Evolutionary conservation across 2,113 vertebrate genomes (phyloP).

Genomic region (Dipodomys ordii): DNA sequence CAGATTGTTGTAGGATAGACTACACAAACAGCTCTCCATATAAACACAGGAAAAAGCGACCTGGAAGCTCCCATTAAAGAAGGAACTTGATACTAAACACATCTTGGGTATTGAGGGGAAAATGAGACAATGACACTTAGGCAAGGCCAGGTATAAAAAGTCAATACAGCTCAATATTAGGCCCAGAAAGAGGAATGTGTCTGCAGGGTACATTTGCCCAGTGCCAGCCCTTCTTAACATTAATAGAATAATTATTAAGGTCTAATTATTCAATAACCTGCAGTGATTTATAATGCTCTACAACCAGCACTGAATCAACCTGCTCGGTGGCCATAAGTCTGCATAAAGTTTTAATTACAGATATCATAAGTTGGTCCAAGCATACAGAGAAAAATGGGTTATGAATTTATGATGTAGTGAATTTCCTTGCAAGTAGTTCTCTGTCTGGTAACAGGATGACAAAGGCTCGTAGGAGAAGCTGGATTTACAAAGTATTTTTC

Average conservation of each 20-base stretch:
- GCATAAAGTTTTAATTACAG: conserved; percentile 81
- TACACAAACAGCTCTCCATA: not conserved
- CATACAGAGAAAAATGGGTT: conserved; percentile 82
- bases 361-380: conserved; percentile 77
- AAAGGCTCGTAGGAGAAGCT: conserved; percentile 12
- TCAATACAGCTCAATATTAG: not conserved
- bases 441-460: conserved; percentile 15
- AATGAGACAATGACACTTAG: not conserved
- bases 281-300: conserved; percentile 74
- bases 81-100: conserved; percentile 6
- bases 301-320: conserved; percentile 76
- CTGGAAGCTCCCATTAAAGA: not conserved
- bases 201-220: not conserved
- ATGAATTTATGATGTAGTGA: conserved; percentile 76
- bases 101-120: too few species aligned
- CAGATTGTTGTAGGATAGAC: not conserved
- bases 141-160: not conserved
- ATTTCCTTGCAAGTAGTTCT: conserved; percentile 52
- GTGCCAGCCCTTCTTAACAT: not conserved
- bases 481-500: conserved; percentile 1
- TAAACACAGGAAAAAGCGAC: not conserved
- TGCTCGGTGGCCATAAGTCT: conserved; percentile 72
- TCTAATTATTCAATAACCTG: conserved; percentile 62
- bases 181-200: not conserved
- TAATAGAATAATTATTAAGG: conserved; percentile 75